A percentile compares a stretch with the other conserved stretches of the same genome.
Evolutionary conservation across 2,888 invertebrate species (phyloP).

Genomic region (Xanthia togata): DNA sequence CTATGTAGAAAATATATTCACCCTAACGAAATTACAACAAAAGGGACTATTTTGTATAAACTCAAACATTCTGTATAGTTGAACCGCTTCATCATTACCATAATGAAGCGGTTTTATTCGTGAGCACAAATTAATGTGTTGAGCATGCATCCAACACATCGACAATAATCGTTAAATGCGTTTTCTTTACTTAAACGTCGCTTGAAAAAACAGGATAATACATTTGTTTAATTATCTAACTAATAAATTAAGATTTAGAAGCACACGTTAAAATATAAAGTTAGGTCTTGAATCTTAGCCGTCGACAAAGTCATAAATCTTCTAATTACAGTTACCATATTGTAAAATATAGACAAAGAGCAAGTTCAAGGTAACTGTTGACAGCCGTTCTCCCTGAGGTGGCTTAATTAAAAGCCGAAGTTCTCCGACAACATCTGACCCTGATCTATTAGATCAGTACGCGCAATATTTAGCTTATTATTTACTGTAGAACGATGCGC

Average conservation of each 20-base stretch:
- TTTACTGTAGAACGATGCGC: too few species aligned
- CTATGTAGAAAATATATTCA: not conserved
- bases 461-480: too few species aligned
- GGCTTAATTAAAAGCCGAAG: too few species aligned
- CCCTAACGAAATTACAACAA: not conserved
- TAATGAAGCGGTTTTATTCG: slow-evolving; percentile 9
- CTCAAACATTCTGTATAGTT: not conserved
- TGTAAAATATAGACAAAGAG: too few species aligned
- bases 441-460: too few species aligned
- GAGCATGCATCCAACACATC: not conserved
- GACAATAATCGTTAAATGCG: too few species aligned
- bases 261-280: too few species aligned
- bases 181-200: not conserved
- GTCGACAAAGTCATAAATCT: not conserved
- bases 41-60: not conserved
- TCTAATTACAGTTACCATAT: too few species aligned
- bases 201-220: not conserved
- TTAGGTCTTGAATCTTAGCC: not conserved
- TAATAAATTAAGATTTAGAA: not conserved
- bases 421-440: too few species aligned
- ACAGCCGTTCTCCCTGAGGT: too few species aligned
- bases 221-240: not conserved
- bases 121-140: not conserved
- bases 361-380: too few species aligned
- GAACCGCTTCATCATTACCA: not conserved